phyloP scores from a whole-genome alignment of 2,113 vertebrate genomes.

The Hemicordylus capensis region DNA sequence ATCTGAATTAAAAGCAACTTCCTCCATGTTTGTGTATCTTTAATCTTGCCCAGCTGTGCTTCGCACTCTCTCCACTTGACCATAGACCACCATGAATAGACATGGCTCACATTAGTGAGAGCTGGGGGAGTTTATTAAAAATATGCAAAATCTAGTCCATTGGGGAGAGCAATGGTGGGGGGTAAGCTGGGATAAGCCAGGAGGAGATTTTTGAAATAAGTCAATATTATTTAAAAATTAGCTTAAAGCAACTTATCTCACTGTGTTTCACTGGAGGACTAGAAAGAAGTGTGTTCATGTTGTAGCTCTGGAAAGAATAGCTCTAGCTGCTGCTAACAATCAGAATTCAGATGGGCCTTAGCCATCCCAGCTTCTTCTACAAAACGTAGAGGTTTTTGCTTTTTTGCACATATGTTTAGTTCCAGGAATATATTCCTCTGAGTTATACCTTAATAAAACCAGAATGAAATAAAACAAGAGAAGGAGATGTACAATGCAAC shows the following conservation, averaged over 20 bases:
- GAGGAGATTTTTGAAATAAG: constrained; percentile 35
- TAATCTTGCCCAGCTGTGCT: constrained; percentile 67
- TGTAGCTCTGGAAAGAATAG: constrained; percentile 46
- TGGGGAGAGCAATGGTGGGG: constrained; percentile 55
- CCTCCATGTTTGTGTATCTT: constrained; percentile 33
- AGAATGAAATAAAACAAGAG: neutral
- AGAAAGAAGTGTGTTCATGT: constrained; percentile 51
- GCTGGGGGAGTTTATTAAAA: constrained; percentile 26
- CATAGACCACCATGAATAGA: constrained; percentile 56
- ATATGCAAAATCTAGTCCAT: constrained; percentile 59
- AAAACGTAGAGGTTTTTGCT: too few relatives aligned
- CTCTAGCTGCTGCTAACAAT: constrained; percentile 55
- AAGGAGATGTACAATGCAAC: neutral
- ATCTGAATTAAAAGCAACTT: constrained; percentile 42
- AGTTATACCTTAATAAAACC: neutral
- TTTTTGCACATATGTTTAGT: neutral
- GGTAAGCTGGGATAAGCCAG: constrained; percentile 57
- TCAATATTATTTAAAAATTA: constrained; percentile 32
- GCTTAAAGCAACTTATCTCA: constrained; percentile 16
- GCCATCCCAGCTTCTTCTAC: constrained; percentile 20
- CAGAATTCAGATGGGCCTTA: constrained; percentile 35
- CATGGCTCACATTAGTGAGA: constrained; percentile 58
- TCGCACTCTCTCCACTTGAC: constrained; percentile 49
- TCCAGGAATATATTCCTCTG: neutral
- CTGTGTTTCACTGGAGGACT: constrained; percentile 36